Conservation (phyloP, 2,113 vertebrate species). For the Petaurus breviceps region DNA sequence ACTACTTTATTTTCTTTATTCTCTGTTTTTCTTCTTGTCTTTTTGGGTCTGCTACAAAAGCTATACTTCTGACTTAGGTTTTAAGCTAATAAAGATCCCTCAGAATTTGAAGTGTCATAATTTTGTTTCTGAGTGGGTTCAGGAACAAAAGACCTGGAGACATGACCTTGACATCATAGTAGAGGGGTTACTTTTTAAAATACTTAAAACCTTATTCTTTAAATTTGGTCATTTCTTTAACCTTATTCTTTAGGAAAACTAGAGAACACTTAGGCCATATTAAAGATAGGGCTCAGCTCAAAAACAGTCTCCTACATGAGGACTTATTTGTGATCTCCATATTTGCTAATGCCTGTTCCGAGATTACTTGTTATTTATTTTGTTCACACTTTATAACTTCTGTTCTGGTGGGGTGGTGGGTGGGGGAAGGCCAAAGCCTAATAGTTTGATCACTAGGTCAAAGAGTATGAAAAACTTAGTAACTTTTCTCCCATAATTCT, state of each 20-base stretch:
- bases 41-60: neutral
- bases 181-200: neutral
- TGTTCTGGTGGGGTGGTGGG: neutral
- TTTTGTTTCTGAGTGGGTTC: neutral
- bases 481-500: neutral
- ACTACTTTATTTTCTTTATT: neutral
- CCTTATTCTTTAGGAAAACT: neutral
- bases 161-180: neutral
- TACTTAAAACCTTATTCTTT: neutral
- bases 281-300: neutral
- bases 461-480: neutral
- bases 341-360: neutral
- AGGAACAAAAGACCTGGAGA: neutral
- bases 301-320: neutral
- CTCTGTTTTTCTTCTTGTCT: neutral
- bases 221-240: neutral
- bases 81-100: neutral
- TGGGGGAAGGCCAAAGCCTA: neutral
- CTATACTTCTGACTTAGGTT: neutral
- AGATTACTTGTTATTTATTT: neutral
- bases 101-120: neutral
- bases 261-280: neutral
- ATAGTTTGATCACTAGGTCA: neutral
- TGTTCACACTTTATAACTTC: neutral
- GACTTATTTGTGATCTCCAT: neutral